Conservation (phyloP, 1,140 invertebrate species). For the Drosophila takahashii region DNA sequence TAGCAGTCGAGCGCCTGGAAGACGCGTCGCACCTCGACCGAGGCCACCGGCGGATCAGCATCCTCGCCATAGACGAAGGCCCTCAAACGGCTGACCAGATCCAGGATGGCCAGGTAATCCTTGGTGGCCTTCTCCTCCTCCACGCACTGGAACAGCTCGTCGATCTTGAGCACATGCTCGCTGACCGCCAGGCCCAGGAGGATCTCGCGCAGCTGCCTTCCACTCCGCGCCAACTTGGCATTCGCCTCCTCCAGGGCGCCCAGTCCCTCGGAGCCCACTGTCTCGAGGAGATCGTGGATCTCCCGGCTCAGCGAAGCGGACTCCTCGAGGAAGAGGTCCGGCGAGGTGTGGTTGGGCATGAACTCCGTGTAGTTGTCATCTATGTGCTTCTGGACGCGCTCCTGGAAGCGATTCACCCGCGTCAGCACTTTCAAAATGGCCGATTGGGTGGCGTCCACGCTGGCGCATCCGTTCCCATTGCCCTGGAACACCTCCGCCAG, state of each 20-base stretch:
- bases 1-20: slow-evolving; percentile 73
- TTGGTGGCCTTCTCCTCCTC: slow-evolving; percentile 74
- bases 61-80: slow-evolving; percentile 61
- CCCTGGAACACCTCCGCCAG: slow-evolving; percentile 36
- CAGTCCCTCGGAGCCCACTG: slow-evolving; percentile 56
- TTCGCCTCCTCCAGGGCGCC: slow-evolving; percentile 53
- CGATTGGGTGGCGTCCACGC: slow-evolving; percentile 63
- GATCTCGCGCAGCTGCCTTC: slow-evolving; percentile 62
- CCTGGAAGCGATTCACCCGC: slow-evolving; percentile 70
- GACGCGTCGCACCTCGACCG: slow-evolving; percentile 61
- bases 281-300: slow-evolving; percentile 59
- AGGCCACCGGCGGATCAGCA: slow-evolving; percentile 2
- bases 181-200: slow-evolving; percentile 64
- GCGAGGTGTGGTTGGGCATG: slow-evolving; percentile 71
- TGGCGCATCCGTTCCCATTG: slow-evolving; percentile 11
- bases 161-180: slow-evolving; percentile 71
- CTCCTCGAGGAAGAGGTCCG: slow-evolving; percentile 73
- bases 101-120: slow-evolving; percentile 64
- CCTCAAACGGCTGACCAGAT: slow-evolving; percentile 67
- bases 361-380: slow-evolving; percentile 79
- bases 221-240: slow-evolving; percentile 51
- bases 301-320: slow-evolving; percentile 55
- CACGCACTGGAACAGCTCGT: slow-evolving; percentile 76
- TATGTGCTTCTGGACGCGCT: slow-evolving; percentile 69
- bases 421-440: slow-evolving; percentile 67